phyloP scores from a whole-genome alignment of 1,140 invertebrate species.

The Luehdorfia chinensis region DNA sequence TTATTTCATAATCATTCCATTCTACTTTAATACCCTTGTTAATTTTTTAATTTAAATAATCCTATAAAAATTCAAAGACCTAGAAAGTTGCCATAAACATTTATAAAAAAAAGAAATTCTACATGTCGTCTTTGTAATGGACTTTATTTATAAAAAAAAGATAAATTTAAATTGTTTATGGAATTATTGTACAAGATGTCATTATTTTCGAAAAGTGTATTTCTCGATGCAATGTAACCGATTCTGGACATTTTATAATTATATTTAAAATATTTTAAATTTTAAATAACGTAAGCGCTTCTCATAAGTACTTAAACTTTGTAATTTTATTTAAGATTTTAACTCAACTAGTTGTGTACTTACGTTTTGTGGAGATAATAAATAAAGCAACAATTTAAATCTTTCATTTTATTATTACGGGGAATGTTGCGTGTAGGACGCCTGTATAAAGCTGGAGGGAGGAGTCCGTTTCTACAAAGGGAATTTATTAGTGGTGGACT shows the following conservation, averaged over 20 bases:
- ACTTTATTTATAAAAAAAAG: too few relatives aligned
- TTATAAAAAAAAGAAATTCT: neutral
- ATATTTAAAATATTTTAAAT: slow-evolving; percentile 16
- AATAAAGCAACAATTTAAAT: slow-evolving; percentile 39
- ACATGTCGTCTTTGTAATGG: too few relatives aligned
- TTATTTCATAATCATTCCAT: neutral
- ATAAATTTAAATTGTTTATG: too few relatives aligned
- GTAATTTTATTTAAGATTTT: slow-evolving; percentile 34
- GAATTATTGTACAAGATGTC: too few relatives aligned
- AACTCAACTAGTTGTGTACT: slow-evolving; percentile 15
- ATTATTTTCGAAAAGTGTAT: too few relatives aligned
- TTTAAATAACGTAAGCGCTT: slow-evolving; percentile 10
- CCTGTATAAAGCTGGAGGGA: too few relatives aligned
- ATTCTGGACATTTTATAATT: slow-evolving; percentile 6
- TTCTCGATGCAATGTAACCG: slow-evolving; percentile 9
- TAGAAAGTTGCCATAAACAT: neutral
- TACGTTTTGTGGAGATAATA: slow-evolving; percentile 41
- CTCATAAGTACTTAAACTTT: slow-evolving; percentile 33
- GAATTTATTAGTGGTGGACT: too few relatives aligned
- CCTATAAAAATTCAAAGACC: neutral
- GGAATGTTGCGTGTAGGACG: too few relatives aligned
- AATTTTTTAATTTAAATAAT: slow-evolving; percentile 1
- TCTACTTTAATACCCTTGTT: neutral
- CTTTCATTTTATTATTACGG: slow-evolving; percentile 16
- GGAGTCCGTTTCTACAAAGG: too few relatives aligned